Conservation (phyloP, 2,888 invertebrate species). For the Drymonia ruficornis region DNA sequence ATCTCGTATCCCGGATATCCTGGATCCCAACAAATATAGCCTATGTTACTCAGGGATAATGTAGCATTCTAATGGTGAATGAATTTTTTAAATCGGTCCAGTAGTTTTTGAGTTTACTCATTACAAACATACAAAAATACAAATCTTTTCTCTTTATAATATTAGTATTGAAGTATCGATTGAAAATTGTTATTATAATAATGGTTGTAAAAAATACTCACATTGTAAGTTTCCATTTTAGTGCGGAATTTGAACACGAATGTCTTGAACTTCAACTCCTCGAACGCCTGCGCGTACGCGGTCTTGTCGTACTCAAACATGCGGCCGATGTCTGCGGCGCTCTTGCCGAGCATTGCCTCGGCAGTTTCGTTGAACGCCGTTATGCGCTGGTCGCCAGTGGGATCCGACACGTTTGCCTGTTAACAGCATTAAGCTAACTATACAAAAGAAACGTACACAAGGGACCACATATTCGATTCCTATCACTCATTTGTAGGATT, state of each 20-base stretch:
- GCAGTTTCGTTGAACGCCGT: slow-evolving; percentile 95
- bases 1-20: no score
- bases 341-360: slow-evolving; percentile 89
- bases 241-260: slow-evolving; percentile 93
- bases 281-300: slow-evolving; percentile 88
- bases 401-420: slow-evolving; percentile 94
- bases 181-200: neutral
- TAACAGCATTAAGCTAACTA: slow-evolving; percentile 9
- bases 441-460: no score
- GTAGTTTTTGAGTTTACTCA: no score
- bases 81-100: no score
- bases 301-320: slow-evolving; percentile 88
- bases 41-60: no score
- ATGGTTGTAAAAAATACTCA: slow-evolving; percentile 74
- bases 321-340: slow-evolving; percentile 91
- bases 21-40: no score
- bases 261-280: slow-evolving; percentile 90
- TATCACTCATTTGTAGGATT: no score
- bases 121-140: no score
- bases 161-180: no score
- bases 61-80: no score
- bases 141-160: no score
- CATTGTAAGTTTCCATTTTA: slow-evolving; percentile 96
- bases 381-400: slow-evolving; percentile 94
- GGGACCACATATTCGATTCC: no score